Base-by-base conservation (phyloP, 2,888 invertebrate species). In the Drosophila cognata region DNA sequence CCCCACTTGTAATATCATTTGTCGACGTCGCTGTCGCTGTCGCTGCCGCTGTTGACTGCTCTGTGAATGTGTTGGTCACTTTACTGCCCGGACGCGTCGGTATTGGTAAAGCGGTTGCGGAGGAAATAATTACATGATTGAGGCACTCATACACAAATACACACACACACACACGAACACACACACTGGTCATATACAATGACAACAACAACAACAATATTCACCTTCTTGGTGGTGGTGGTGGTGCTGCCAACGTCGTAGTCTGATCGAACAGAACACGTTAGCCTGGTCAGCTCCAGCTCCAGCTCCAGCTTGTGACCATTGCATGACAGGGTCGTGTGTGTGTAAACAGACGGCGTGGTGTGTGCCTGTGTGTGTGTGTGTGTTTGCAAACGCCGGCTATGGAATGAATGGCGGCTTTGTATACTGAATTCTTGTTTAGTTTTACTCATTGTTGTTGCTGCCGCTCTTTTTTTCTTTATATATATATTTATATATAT, bases 81-180 rank as follows among this genome's bases (percentile, higher is more conserved):
- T 64, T 66, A 58, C 53, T 78, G 77, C 33, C 64, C 68, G 77
- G 69, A 63, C 77, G 69, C 63, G 28, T 74, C 58, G 68, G 85
- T 84, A 78, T 82, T 76, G 78, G 78, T 80, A 71, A 74, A 81
- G 71, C 74, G 79, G 80, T 82, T 88, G 91, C 89, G 87, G 90
- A 91, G 91, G 92, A 93, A 93, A 93, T 93, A 93, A 92, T 93
- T 92, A 93, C 90, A 92, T 91, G 92, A 92, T 92, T 92, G 92
- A 91, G 90, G 92, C 80, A 90, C 85, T 79, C 79, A 74, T 70
- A 70, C 71, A 76, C 69, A 76, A 64, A 70, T 38, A 64, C 68
- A 74, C 43, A 68, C 53, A 71, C 38, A 67, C 71, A 81, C 69
- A 81, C 76, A 68, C 10, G n/a, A 1, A 43, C 2, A 6, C n/a